A percentile compares a stretch with the other conserved stretches of the same genome.
phyloP scores from a whole-genome alignment of 2,888 invertebrate genomes.

The Drosophila silvestris region DNA sequence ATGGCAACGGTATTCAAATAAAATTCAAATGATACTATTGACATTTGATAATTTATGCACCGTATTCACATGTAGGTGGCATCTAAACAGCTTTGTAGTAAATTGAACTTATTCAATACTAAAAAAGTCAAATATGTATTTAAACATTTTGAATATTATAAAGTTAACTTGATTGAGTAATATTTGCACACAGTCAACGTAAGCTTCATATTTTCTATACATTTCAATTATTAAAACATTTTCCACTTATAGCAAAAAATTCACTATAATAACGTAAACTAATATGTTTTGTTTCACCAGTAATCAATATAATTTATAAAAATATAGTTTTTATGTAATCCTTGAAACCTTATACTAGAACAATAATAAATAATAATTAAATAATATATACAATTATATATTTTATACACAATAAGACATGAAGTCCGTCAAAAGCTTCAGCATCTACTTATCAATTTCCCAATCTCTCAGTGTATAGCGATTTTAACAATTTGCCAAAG shows the following conservation, averaged over 20 bases:
- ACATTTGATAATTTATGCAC: not conserved
- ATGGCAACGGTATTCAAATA: constrained; percentile 2
- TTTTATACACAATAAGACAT: not conserved
- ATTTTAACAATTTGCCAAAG: constrained; percentile 27
- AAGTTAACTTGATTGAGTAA: not conserved
- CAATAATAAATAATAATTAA: not conserved
- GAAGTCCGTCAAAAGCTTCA: constrained; percentile 69
- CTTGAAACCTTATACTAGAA: not conserved
- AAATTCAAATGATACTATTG: not conserved
- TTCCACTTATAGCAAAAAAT: not conserved
- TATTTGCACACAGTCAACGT: not conserved
- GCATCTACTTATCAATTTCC: constrained; percentile 75
- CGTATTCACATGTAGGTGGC: not conserved
- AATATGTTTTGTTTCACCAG: not conserved
- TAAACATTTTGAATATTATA: not conserved
- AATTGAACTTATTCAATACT: not conserved
- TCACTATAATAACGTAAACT: not conserved
- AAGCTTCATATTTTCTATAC: not conserved
- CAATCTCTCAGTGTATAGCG: constrained; percentile 82
- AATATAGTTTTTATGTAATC: not conserved
- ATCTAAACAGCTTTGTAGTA: not conserved
- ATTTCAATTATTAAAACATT: not conserved
- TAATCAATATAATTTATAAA: not conserved
- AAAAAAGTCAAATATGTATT: not conserved
- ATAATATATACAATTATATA: no score